Evolutionary conservation across 2,797 vertebrate genomes (phyloP), one percentile per base, ranked within the genome.

Genomic region (Erethizon dorsatum): DNA sequence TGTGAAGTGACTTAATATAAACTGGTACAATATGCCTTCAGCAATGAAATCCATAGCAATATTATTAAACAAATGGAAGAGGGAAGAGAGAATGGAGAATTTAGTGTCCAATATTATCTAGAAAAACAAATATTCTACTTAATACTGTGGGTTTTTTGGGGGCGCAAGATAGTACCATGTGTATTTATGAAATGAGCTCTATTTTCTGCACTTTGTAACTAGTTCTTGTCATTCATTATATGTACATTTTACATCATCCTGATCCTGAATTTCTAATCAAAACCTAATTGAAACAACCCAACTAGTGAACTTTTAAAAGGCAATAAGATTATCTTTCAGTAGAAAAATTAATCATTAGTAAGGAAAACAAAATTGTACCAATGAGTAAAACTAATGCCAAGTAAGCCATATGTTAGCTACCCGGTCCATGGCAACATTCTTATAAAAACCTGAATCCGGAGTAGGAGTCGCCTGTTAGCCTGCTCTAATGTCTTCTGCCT

Each of bases 401-500:
- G 33, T 71, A 83, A 97, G 92, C 95, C 84, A 33, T 37, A 54
- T 63, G 54, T 87, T 97, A 97, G 88, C 95, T 94, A 95, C 77
- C 26, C 91, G 88, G 82, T 84, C 97, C 83, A 1, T 61, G 63
- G 45, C 17, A 45, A 97, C 0, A 45, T 67, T 98, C 61, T 91
- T 83, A 95, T 96, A 98, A 98, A 98, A 98, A 99, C 99, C 99
- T 99, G 99, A 99, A 99, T 99, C 98, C 99, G 99, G 92, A 99
- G 99, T 63, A 99, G 98, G 91, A 99, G 99, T 96, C 99, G 99
- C 98, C 99, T 98, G 99, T 99, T 99, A 69, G 99, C 99, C 91
- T 99, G 99, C 97, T 99, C 99, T 99, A 99, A 99, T 99, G 99
- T 99, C 99, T 99, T 99, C 99, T 99, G 99, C 94, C 99, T 99